Conservation (phyloP, 2,113 vertebrate genomes). For the Passer montanus region DNA sequence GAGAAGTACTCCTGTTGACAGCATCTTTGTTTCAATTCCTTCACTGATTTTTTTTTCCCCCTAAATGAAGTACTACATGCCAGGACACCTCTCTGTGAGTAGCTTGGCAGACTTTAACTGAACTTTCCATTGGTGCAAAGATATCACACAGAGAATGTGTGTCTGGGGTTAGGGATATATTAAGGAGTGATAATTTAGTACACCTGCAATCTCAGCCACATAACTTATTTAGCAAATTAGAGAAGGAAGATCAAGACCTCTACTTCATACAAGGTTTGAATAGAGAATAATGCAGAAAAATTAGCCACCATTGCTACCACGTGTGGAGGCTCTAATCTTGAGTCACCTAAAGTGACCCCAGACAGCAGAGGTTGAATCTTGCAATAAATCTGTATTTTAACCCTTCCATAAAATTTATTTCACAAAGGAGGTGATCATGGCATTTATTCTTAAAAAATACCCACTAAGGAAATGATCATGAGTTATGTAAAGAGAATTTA, state of each 20-base stretch:
- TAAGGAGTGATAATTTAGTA: background rate
- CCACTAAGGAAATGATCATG: background rate
- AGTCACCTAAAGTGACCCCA: background rate
- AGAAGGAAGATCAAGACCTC: background rate
- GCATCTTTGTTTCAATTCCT: background rate
- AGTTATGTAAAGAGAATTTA: background rate
- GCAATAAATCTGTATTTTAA: background rate
- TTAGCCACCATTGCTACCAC: accelerated
- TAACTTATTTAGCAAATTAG: background rate
- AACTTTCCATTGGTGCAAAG: background rate
- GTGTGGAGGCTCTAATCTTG: background rate
- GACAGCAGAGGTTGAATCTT: background rate
- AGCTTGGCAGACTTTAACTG: background rate
- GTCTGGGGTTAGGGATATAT: too few species aligned
- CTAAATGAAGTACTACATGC: accelerated
- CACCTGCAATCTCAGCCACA: background rate
- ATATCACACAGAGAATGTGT: background rate
- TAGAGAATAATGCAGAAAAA: background rate
- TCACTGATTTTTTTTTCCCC: background rate
- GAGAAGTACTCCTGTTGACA: background rate
- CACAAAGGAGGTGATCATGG: background rate
- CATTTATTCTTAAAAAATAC: background rate
- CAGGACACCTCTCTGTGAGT: background rate
- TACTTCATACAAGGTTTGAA: background rate
- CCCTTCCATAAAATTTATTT: background rate